Evolutionary conservation across 2,888 invertebrate genomes (phyloP).

Genomic region (Chrysodeixis includens): DNA sequence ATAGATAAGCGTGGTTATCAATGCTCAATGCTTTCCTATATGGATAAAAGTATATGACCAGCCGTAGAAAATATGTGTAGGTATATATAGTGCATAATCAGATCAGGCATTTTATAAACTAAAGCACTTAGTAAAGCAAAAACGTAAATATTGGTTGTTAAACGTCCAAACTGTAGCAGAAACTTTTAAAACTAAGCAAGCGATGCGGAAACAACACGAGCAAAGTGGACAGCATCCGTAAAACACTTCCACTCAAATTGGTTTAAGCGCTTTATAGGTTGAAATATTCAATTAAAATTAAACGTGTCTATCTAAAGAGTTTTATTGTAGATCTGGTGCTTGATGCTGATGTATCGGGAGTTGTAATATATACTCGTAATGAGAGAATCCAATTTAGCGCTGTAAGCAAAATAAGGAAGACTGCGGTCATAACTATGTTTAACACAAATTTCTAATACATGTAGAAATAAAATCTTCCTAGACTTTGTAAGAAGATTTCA

Average conservation of each 20-base stretch:
- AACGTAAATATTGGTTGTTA: too few species aligned
- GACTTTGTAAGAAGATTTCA: too few species aligned
- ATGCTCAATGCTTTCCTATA: too few species aligned
- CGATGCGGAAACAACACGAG: constrained; percentile 38
- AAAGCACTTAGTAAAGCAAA: too few species aligned
- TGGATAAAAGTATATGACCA: too few species aligned
- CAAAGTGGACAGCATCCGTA: constrained; percentile 36
- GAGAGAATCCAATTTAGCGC: background rate
- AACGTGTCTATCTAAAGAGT: background rate
- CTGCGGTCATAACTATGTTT: background rate
- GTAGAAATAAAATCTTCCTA: too few species aligned
- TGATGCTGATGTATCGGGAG: background rate
- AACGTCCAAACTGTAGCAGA: background rate
- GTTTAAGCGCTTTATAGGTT: constrained; percentile 20
- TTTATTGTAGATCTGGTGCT: background rate
- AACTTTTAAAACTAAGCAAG: constrained; percentile 7
- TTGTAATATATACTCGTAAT: background rate
- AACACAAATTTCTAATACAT: background rate
- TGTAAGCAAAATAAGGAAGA: background rate
- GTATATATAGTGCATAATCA: too few species aligned
- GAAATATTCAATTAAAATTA: constrained; percentile 22
- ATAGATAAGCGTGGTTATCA: too few species aligned
- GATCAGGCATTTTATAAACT: too few species aligned
- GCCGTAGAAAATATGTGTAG: too few species aligned
- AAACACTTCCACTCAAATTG: constrained; percentile 26